phyloP scores from a whole-genome alignment of 2,797 vertebrate species.

The Crocidura indochinensis region DNA sequence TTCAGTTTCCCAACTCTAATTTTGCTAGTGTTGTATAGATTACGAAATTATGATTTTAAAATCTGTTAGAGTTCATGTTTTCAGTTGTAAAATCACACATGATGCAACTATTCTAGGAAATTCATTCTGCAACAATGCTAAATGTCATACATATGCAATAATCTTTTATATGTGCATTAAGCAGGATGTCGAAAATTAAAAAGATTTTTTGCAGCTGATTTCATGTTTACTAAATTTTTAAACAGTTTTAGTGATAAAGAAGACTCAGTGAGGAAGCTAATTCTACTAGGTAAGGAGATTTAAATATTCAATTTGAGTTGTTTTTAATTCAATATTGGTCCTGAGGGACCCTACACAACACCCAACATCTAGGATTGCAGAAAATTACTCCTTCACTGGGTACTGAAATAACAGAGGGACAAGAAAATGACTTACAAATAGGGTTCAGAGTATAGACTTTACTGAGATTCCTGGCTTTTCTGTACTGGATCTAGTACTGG shows the following conservation, averaged over 20 bases:
- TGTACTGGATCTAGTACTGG: background rate
- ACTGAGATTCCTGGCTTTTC: background rate
- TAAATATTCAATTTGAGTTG: slow-evolving; percentile 1
- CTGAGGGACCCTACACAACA: background rate
- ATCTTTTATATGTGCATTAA: background rate
- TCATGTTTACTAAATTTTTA: slow-evolving; percentile 42
- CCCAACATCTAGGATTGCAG: background rate
- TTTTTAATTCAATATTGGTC: background rate
- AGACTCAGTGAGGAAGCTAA: background rate
- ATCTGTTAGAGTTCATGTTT: slow-evolving; percentile 28
- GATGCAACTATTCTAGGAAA: slow-evolving; percentile 25
- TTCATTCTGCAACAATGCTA: background rate
- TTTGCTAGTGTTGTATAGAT: background rate
- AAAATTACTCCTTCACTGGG: background rate
- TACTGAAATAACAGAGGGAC: background rate
- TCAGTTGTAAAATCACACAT: background rate
- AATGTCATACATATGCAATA: background rate
- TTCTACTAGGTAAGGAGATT: background rate
- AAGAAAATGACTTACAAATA: background rate
- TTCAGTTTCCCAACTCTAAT: background rate
- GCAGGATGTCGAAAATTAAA: slow-evolving; percentile 1
- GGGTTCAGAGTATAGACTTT: background rate
- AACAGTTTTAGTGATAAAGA: slow-evolving; percentile 41
- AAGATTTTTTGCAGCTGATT: slow-evolving; percentile 20
- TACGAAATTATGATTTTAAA: slow-evolving; percentile 41